phyloP scores from a whole-genome alignment of 1,140 invertebrate genomes.

The Lasioglossum baleicum region DNA sequence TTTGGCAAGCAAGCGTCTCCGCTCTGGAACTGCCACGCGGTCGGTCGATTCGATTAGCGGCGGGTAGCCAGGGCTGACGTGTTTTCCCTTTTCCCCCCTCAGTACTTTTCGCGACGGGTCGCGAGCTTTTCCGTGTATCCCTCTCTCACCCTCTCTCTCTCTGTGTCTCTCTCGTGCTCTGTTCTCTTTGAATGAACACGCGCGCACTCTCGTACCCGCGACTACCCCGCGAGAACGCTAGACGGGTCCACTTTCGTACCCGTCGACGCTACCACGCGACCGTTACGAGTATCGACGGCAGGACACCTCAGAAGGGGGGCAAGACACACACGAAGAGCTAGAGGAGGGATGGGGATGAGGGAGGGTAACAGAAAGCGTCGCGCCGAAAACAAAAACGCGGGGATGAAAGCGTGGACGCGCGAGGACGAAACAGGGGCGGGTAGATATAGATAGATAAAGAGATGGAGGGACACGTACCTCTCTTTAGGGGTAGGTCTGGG shows the following conservation, averaged over 20 bases:
- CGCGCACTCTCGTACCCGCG: neutral
- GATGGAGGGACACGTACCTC: no score
- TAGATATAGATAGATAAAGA: no score
- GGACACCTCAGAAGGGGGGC: neutral
- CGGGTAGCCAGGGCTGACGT: slow-evolving; percentile 2
- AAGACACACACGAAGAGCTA: no score
- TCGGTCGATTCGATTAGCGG: slow-evolving; percentile 31
- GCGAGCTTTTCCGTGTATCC: neutral
- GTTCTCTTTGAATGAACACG: neutral
- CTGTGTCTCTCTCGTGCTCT: neutral
- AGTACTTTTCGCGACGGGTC: neutral
- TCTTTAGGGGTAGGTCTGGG: no score
- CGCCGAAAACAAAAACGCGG: slow-evolving; percentile 45
- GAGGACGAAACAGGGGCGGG: neutral
- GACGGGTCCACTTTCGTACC: slow-evolving; percentile 38
- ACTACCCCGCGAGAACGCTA: slow-evolving; percentile 13
- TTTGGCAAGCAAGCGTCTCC: slow-evolving; percentile 2
- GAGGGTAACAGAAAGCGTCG: slow-evolving; percentile 27
- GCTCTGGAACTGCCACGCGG: slow-evolving; percentile 24
- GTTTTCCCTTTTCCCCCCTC: neutral
- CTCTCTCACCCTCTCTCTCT: neutral
- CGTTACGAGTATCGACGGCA: no score
- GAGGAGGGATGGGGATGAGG: neutral
- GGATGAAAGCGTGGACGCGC: neutral
- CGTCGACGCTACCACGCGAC: no score